Evolutionary conservation across 1,140 invertebrate genomes (phyloP), one percentile per base, ranked within the genome.

Genomic region (Triops cancriformis): DNA sequence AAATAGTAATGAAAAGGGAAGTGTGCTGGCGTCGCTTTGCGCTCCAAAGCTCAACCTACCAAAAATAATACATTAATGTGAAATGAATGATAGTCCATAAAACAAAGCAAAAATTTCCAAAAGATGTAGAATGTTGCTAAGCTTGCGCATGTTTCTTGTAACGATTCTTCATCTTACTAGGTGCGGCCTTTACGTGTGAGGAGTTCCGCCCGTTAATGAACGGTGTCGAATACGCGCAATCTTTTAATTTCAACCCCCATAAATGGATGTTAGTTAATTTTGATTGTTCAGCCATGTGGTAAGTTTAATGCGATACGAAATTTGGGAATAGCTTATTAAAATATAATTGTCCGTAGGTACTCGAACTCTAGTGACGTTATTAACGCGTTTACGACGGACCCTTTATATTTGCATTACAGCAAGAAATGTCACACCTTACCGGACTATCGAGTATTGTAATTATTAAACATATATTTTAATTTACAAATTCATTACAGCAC

Each of bases 191-290:
- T 79, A 89, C 96, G 73, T 94, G 96, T 83, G 94, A 94, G 0
- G 96, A 98, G 85, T 96, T 91, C 83, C 89, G 92, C 80, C 85
- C 92, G 80, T 85, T 94, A 0, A 89, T 94, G 85, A 88, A 89
- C 78, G 96, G 95, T 1, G 84, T 97, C 12, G 91, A 98, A 78
- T 80, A 94, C 83, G 97, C 96, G 0, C 95, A 96, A 84, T 98
- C 97, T 1, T 97, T 99, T n/a, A n/a, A n/a, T n/a, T n/a, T n/a
- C n/a, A n/a, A n/a, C n/a, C n/a, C n/a, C n/a, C n/a, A n/a, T n/a
- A 99, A 99, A 87, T 97, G 96, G 89, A 89, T 99, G 84, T 85
- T 99, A 79, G 94, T 95, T 0, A 97, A 96, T 84, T 99, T 98
- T 83, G 98, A 99, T 84, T 98, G 96, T 83, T 98, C 96, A 0